These are phyloP conservation scores for Crotophaga sulcirostris DNA, from an alignment of 2,113 vertebrate species.

Conservation along the genomic window DNA sequence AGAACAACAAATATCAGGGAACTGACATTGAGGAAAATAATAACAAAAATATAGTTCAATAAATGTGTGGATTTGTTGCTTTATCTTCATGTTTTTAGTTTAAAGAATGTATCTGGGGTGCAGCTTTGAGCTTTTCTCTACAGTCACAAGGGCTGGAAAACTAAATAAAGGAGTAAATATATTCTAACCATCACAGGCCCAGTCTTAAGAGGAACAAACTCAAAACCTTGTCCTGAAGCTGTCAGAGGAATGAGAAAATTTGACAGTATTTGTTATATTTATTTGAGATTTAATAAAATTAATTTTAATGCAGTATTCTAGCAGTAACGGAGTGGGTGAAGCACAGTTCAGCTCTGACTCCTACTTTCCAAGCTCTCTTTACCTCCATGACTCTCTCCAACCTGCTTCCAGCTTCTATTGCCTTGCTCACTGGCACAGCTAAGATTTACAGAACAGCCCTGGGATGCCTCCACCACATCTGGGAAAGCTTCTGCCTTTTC, in stretches of 20 bases:
- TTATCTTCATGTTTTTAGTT: neutral
- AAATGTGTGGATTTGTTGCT: neutral
- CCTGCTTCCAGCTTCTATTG: neutral
- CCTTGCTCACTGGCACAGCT: neutral
- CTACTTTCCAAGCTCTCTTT: neutral
- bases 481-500: neutral
- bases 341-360: neutral
- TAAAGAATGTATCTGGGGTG: neutral
- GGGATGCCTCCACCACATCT: neutral
- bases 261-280: neutral
- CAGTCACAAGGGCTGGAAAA: neutral
- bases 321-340: neutral
- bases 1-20: neutral
- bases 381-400: neutral
- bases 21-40: neutral
- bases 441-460: neutral
- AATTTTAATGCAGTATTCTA: neutral
- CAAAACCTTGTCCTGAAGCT: neutral
- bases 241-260: neutral
- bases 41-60: neutral
- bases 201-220: neutral
- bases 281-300: neutral
- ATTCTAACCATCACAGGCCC: neutral
- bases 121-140: neutral
- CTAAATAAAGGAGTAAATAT: neutral